Base-by-base conservation (phyloP, 2,113 vertebrate species). In the Machaerirhynchus nigripectus region DNA sequence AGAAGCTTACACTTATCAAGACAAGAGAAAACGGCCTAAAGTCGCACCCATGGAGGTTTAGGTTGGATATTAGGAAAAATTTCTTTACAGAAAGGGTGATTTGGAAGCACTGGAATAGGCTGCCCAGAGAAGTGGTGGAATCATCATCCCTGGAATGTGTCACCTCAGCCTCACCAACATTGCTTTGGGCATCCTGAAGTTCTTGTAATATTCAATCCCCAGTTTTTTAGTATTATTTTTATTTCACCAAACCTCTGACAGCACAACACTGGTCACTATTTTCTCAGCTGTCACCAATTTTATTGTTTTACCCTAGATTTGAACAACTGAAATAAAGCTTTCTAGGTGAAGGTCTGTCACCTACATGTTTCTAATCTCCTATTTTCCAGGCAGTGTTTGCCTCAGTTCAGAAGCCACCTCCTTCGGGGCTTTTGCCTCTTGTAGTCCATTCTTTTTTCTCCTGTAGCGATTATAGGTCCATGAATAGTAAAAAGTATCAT, bases 251-350 rank as follows among this genome's bases (percentile, higher is more conserved):
- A 52, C 56, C 44, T 84, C 80, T 88, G 71, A 86, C 53, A 85
- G 67, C 6, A 2, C 49, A 77, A 59, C 47, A 40, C 1, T 39
- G 39, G 73, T 84, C 60, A 78, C 52, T 64, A 24, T 71, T 95
- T 92, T 57, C 35, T 75, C 56, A 91, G 49, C 59, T 68, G 76
- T 74, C 47, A 67, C 10, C 9, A 37, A 31, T 71, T 87, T 84
- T 71, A 56, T 46, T 81, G 28, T 22, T 91, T 88, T 81, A 75
- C 71, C 47, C 42, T 84, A n/a, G 35, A 56, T 87, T 40, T 63
- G 52, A 80, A 75, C 20, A 78, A 47, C 9, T 68, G 52, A 88
- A 93, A 89, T 87, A 87, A 88, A 84, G 37, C 50, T 33, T 76
- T 67, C 20, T n/a, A 53, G 26, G 53, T 63, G 33, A 61, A 77